Evolutionary conservation across 2,113 vertebrate species (phyloP).

Genomic region (Albula goreensis): DNA sequence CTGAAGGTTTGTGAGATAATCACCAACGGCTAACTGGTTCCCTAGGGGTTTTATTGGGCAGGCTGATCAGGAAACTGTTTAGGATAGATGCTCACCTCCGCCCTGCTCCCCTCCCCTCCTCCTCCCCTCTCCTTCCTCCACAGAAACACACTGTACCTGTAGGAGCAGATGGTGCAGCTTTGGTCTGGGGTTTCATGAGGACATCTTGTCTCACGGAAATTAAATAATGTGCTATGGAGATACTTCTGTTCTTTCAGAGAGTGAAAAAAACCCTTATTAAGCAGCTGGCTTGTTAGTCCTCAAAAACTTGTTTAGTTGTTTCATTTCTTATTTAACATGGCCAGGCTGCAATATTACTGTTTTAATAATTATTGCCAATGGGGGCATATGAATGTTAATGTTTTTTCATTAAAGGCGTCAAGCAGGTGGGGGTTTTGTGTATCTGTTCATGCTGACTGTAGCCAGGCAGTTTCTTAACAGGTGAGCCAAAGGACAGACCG

Average conservation of each 20-base stretch:
- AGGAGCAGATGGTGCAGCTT: too few species aligned
- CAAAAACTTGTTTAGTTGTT: conserved; percentile 45
- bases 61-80: too few species aligned
- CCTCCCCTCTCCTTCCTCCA: too few species aligned
- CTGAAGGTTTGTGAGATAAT: too few species aligned
- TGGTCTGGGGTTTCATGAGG: conserved; percentile 32
- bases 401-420: conserved; percentile 12
- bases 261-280: conserved; percentile 47
- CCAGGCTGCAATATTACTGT: conserved; percentile 30
- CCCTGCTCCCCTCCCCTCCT: too few species aligned
- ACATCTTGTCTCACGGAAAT: conserved; percentile 25
- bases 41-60: too few species aligned
- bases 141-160: too few species aligned
- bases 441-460: not conserved
- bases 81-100: too few species aligned
- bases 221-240: conserved; percentile 19
- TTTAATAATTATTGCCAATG: conserved; percentile 52
- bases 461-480: not conserved
- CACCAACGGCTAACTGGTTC: too few species aligned
- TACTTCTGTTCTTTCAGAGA: conserved; percentile 25
- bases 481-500: conserved; percentile 39
- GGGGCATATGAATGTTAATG: not conserved
- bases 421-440: not conserved
- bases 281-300: conserved; percentile 44
- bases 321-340: conserved; percentile 43